Conservation (phyloP, 2,888 invertebrate genomes). For the Eupeodes luniger region DNA sequence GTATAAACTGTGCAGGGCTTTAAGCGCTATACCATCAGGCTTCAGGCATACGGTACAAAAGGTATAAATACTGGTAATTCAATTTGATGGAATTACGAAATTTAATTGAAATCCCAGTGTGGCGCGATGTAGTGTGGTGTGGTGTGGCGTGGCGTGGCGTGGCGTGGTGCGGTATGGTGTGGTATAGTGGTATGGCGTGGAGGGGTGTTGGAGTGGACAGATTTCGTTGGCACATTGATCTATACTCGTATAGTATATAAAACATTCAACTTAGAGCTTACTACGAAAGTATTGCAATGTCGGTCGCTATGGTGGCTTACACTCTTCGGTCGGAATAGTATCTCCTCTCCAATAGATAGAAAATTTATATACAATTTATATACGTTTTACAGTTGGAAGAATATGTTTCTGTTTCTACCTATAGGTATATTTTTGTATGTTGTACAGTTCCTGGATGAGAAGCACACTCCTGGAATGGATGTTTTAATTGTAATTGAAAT, state of each 20-base stretch:
- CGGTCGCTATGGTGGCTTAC: conserved; percentile 1
- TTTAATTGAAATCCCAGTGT: conserved; percentile 74
- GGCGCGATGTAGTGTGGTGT: background rate
- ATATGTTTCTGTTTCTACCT: too few species aligned
- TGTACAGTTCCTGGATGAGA: background rate
- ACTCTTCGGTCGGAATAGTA: background rate
- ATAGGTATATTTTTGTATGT: background rate
- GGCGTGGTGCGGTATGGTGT: background rate
- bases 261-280: background rate
- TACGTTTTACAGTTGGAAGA: conserved; percentile 15
- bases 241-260: background rate
- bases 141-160: background rate
- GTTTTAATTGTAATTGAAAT: conserved; percentile 71
- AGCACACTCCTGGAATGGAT: conserved; percentile 35
- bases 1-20: conserved; percentile 12
- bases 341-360: background rate
- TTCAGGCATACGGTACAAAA: conserved; percentile 29
- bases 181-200: too few species aligned
- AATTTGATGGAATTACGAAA: conserved; percentile 76
- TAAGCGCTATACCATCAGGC: conserved; percentile 43
- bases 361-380: conserved; percentile 32
- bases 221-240: conserved; percentile 22
- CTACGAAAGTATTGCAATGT: too few species aligned
- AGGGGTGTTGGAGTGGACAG: conserved; percentile 37
- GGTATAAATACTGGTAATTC: conserved; percentile 73